Base-by-base conservation (phyloP, 2,113 vertebrate species). In the Lepisosteus oculatus region DNA sequence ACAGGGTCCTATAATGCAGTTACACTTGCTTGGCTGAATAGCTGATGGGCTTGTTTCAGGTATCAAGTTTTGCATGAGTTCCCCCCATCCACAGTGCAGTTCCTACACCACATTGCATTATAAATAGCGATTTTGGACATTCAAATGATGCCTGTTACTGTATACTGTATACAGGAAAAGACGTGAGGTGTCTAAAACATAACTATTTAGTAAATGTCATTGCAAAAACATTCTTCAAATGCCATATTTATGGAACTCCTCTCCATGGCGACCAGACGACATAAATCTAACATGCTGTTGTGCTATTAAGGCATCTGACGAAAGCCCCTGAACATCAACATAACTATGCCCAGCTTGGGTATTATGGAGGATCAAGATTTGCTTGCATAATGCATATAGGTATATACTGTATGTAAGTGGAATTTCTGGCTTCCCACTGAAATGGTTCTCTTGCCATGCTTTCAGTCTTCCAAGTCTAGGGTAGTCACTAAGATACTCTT, bases 361-460 rank as follows among this genome's bases (percentile, higher is more conserved):
- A 65, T 3, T 65, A 43, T 42, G 64, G 9, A 14, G 41, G 42
- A 83, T 83, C 11, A 11, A 59, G 13, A n/a, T n/a, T 74, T 80
- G 79, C 62, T 82, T 74, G 64, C 76, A 72, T 77, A 75, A 84
- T 84, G 80, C 85, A 83, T 73, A 78, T 76, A 80, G 78, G 78
- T 83, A 83, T 29, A 29, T 29, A 29, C 29, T 77, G 85, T 81
- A 88, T 85, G 86, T 86, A 72, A 80, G 76, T 81, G 74, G 85
- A 81, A 87, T 77, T 81, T 80, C 80, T 83, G 77, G 59, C 75
- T 80, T 74, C 84, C 86, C 78, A 74, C 80, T 80, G 79, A 81
- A 76, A 65, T 71, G 61, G 74, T 64, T 71, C 78, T 83, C 68
- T 3, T 59, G 74, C 67, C 79, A 74, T 69, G 73, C 79, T 80